A percentile compares a stretch with the other conserved stretches of the same genome.
Evolutionary conservation across 2,888 invertebrate species (phyloP).

Genomic region (Eugnorisma glareosa): DNA sequence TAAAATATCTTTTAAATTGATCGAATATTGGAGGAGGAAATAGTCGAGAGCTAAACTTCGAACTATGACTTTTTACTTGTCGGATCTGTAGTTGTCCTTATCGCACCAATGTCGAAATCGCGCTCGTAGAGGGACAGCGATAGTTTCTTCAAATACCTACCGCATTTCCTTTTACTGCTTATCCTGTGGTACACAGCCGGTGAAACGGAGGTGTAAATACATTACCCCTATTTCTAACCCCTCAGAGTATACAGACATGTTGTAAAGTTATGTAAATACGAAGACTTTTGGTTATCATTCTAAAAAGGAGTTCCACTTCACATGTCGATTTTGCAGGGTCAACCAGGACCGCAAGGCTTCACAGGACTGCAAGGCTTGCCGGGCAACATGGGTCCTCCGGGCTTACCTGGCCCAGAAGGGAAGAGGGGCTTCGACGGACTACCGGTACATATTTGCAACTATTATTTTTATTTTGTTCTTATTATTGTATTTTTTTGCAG

Average conservation of each 20-base stretch:
- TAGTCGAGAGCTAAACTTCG: too few relatives aligned
- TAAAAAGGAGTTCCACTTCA: background rate
- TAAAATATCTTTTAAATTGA: too few relatives aligned
- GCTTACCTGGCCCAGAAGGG: conserved; percentile 80
- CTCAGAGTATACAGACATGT: background rate
- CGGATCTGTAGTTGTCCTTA: too few relatives aligned
- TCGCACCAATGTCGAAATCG: too few relatives aligned
- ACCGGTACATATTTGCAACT: conserved; percentile 77
- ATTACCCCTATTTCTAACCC: background rate
- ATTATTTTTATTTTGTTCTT: too few relatives aligned
- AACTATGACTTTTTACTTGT: too few relatives aligned
- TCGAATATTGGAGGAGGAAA: too few relatives aligned
- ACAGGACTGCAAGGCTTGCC: conserved; percentile 73
- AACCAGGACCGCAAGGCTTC: conserved; percentile 75
- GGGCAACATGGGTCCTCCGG: conserved; percentile 75
- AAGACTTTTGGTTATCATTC: background rate
- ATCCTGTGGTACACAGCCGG: background rate
- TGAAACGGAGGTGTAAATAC: background rate
- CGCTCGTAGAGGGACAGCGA: too few relatives aligned
- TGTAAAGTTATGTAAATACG: background rate
- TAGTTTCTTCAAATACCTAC: too few relatives aligned
- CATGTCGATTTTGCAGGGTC: conserved; percentile 70
- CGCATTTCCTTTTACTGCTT: too few relatives aligned
- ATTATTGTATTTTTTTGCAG: too few relatives aligned
- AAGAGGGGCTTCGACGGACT: conserved; percentile 88